Percentiles rank a stretch among this genome's conserved stretches.
Evolutionary conservation across 1,140 invertebrate species (phyloP).

Genomic region (Bilobella aurantiaca): DNA sequence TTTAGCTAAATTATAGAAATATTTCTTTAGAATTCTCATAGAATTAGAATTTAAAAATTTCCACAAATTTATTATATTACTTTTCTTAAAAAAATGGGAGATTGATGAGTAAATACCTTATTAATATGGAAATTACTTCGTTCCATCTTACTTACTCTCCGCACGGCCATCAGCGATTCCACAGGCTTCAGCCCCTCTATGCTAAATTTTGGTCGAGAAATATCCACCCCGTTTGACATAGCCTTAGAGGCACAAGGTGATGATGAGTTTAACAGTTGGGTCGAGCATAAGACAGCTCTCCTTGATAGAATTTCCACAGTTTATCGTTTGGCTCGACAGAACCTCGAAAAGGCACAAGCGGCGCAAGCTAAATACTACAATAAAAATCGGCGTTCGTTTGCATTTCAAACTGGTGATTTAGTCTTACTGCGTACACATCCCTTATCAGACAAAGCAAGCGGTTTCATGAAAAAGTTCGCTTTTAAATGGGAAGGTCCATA

Average conservation of each 20-base stretch:
- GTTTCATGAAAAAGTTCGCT: not conserved
- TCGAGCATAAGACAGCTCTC: not conserved
- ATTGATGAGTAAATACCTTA: no score
- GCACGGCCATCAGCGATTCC: conserved; percentile 38
- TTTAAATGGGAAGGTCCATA: conserved; percentile 8
- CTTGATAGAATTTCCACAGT: no score
- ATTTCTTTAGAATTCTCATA: no score
- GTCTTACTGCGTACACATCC: not conserved
- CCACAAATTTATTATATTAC: no score
- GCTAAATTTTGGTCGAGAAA: conserved; percentile 39
- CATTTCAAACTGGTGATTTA: not conserved
- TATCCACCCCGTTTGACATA: conserved; percentile 18
- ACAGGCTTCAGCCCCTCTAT: conserved; percentile 39
- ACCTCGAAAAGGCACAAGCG: conserved; percentile 9
- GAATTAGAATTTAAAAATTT: no score
- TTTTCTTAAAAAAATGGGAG: no score
- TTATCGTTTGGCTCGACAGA: not conserved
- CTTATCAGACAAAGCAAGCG: not conserved
- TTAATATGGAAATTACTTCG: no score
- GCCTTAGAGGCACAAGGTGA: not conserved
- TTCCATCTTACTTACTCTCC: no score
- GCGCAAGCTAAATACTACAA: not conserved
- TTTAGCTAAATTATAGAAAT: no score
- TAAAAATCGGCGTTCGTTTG: not conserved
- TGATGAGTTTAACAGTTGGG: not conserved